Evolutionary conservation across 2,888 invertebrate species (phyloP).

Genomic region (Watsonalla cultraria): DNA sequence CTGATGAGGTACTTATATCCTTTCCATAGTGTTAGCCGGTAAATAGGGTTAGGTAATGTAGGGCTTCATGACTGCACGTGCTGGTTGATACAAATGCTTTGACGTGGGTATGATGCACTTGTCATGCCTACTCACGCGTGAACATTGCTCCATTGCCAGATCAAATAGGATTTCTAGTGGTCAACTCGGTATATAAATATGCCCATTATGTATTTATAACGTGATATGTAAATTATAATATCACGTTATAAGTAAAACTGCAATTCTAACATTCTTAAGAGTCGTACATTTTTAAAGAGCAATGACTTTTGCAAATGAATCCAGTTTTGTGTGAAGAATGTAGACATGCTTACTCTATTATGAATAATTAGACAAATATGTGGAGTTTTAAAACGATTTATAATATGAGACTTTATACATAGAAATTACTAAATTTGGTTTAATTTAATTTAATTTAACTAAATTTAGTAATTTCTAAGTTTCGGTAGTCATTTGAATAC

Average conservation of each 20-base stretch:
- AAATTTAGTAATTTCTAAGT: conserved; percentile 14
- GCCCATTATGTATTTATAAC: conserved; percentile 2
- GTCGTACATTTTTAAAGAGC: too few relatives aligned
- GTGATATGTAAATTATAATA: not conserved
- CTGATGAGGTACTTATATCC: conserved; percentile 32
- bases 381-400: too few relatives aligned
- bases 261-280: too few relatives aligned
- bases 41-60: conserved; percentile 65
- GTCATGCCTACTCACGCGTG: conserved; percentile 46
- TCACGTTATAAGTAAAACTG: too few relatives aligned
- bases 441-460: conserved; percentile 21
- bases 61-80: conserved; percentile 58
- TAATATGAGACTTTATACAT: too few relatives aligned
- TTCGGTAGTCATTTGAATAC: conserved; percentile 25
- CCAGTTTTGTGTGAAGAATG: too few relatives aligned
- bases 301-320: too few relatives aligned
- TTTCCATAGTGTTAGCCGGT: conserved; percentile 38
- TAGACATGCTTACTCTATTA: too few relatives aligned
- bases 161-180: conserved; percentile 15
- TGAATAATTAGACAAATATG: too few relatives aligned
- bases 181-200: not conserved
- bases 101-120: conserved; percentile 29
- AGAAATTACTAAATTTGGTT: conserved; percentile 2
- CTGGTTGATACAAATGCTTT: conserved; percentile 28
- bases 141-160: conserved; percentile 25